Base-by-base conservation (phyloP, 2,888 invertebrate species). In the Coenonympha glycerion region DNA sequence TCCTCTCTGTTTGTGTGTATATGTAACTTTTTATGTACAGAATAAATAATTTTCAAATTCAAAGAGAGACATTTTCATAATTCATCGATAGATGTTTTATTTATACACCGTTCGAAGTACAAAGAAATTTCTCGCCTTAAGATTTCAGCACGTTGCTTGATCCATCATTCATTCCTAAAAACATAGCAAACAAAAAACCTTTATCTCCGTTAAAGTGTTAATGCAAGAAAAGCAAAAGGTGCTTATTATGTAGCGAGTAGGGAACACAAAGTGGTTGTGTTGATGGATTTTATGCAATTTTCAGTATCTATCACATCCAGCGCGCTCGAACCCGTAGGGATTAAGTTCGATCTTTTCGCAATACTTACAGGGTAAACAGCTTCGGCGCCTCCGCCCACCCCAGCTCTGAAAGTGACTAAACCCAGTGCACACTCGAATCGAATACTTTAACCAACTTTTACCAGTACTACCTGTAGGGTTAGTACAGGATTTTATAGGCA, bases 261-360 rank as follows among this genome's bases (percentile, higher is more conserved):
- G 58, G 61, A 63, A 59, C 73, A 78, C 74, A 83, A 80, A 79
- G 76, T 76, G 72, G 72, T 70, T 66, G 76, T 76, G 78, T 78
- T 86, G 86, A 87, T 85, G 78, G 86, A 84, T 85, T 85, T 85
- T 86, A 87, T 87, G 86, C 85, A 86, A 87, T 87, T 85, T 86
- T 81, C 85, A 83, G 82, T 85, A 86, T 86, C 86, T 85, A 85
- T 85, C 85, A 80, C 77, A 76, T 65, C 76, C 81, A 80, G 82
- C 73, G 76, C 76, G 69, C 71, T 70, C 69, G 64, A 71, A 69
- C 76, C 85, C 78, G 69, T 62, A 60, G 86, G 85, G 84, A 84
- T 86, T 87, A 83, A 69, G 78, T 80, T 82, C 84, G 78, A 86
- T 87, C 83, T 82, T 80, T 81, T 83, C 84, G 73, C 79, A 81